These are phyloP conservation scores for Bombus breviceps DNA, from an alignment of 1,140 invertebrate genomes.

Conservation along the genomic window DNA sequence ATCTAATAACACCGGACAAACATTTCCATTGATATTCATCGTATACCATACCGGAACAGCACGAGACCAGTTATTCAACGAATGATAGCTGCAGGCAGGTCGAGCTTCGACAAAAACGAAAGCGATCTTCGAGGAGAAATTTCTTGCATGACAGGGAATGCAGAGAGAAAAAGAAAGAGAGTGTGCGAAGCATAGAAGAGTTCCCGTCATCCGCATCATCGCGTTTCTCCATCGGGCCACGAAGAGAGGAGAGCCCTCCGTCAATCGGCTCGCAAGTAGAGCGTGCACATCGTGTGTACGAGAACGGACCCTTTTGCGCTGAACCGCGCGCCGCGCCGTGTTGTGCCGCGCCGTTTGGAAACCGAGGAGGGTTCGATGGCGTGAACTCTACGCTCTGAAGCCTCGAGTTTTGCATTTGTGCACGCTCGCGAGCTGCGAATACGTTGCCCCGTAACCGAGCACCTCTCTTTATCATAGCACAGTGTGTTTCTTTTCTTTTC, in stretches of 20 bases:
- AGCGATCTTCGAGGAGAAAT: conserved; percentile 40
- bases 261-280: conserved; percentile 66
- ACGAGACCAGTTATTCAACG: not conserved
- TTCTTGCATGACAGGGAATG: not conserved
- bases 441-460: conserved; percentile 11
- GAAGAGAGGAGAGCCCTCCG: conserved; percentile 50
- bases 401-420: conserved; percentile 4
- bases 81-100: not conserved
- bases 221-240: conserved; percentile 43
- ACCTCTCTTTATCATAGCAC: conserved; percentile 1
- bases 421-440: conserved; percentile 21
- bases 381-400: conserved; percentile 47
- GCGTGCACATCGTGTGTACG: conserved; percentile 58
- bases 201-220: conserved; percentile 54
- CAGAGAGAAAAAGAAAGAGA: not conserved
- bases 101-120: not conserved
- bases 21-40: no score
- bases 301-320: conserved; percentile 60
- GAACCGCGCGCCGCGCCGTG: conserved; percentile 5
- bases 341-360: conserved; percentile 1
- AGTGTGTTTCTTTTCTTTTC: not conserved
- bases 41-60: not conserved
- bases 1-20: no score
- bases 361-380: conserved; percentile 46
- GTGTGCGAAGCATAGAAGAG: not conserved